Evolutionary conservation across 1,140 invertebrate genomes (phyloP), one percentile per base, ranked within the genome.

Genomic region (Stegodyphus mimosarum): DNA sequence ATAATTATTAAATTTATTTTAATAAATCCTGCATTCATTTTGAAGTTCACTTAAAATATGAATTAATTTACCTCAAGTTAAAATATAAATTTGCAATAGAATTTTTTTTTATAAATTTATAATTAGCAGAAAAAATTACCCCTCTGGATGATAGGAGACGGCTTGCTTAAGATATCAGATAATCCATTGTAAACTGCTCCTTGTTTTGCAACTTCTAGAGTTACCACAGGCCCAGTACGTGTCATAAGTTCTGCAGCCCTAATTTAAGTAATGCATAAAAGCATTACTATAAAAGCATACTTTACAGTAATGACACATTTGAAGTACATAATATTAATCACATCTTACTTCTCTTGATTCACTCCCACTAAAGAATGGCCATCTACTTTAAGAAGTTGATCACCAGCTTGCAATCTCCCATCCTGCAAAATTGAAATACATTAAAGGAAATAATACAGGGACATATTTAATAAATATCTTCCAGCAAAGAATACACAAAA

Each of bases 371-470:
- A 92, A 89, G 96, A 98, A 90, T 98, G 95, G 11, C 97, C 98
- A 91, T 99, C 98, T 0, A 99, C 99, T 88, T 97, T 96, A 6
- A 99, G 90, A 76, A 99, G 91, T 91, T 99, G 99, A 93, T 99
- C 99, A 17, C 99, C 98, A 81, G 97, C 96, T 88, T 97, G 95
- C 75, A 99, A 91, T 80, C 97, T 92, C 7, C 97, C 97, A 92
- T 99, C 97, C 92, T 94, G 87, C n/a, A 50, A 52, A 7, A 33
- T 33, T 33, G 1, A 33, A 33, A 33, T 33, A 33, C 33, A 33
- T 33, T 33, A 33, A 33, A 33, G 33, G 33, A 33, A 33, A 33
- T 60, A 60, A 60, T 15, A 60, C 9, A 60, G 55, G 15, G 5
- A 10, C 15, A 10, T 60, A 60, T 60, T 15, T 10, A 10, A 2